Evolutionary conservation across 30 jellyfish, hydroid and myxozoan species (phyloP).

Genomic region (Aurelia aurita): DNA sequence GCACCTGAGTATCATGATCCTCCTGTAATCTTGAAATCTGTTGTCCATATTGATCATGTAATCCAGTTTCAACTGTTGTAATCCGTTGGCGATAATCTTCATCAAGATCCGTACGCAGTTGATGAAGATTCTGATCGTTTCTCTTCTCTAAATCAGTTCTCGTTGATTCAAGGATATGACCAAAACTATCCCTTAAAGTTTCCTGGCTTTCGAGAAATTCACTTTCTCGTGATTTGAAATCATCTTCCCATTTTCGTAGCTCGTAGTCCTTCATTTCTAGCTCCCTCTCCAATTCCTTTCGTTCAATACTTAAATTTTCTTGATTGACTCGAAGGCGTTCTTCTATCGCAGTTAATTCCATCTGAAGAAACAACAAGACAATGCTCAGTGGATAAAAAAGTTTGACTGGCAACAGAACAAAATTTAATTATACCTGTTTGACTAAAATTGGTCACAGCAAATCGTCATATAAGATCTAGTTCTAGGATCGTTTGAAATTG

Average conservation of each 20-base stretch:
- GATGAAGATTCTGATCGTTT: slow-evolving; percentile 68
- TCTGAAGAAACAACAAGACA: slow-evolving; percentile 7
- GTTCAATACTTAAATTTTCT: slow-evolving; percentile 38
- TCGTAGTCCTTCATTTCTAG: slow-evolving; percentile 41
- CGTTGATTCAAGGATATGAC: slow-evolving; percentile 62
- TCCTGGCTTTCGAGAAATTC: slow-evolving; percentile 66
- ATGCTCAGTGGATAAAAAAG: not conserved
- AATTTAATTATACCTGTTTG: no score
- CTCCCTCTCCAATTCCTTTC: slow-evolving; percentile 70
- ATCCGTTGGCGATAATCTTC: slow-evolving; percentile 75
- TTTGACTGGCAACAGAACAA: not conserved
- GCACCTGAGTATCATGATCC: slow-evolving; percentile 86
- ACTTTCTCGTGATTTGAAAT: slow-evolving; percentile 60
- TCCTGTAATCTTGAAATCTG: slow-evolving; percentile 61
- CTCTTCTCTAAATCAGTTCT: slow-evolving; percentile 59
- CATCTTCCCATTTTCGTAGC: slow-evolving; percentile 80
- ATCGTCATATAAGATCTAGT: no score
- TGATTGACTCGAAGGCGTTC: slow-evolving; percentile 56
- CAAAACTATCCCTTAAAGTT: slow-evolving; percentile 59
- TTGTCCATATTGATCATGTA: slow-evolving; percentile 69
- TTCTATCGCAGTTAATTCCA: slow-evolving; percentile 70
- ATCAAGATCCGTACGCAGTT: slow-evolving; percentile 83
- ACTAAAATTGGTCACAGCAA: no score
- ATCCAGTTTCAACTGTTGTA: slow-evolving; percentile 55
- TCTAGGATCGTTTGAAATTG: no score